Conservation (phyloP, 2,797 vertebrate species). For the Rhinatrema bivittatum region DNA sequence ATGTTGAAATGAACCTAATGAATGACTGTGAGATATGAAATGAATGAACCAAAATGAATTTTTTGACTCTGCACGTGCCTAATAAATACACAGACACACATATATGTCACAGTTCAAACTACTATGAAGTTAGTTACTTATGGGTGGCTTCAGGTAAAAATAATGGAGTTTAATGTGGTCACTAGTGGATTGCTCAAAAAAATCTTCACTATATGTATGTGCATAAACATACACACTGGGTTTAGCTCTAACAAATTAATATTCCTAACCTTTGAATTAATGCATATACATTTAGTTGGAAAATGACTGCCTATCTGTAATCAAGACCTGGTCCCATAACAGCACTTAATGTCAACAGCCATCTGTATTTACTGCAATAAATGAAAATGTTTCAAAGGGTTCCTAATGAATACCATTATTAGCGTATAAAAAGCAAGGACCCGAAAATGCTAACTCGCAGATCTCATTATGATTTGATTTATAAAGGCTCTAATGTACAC, state of each 20-base stretch:
- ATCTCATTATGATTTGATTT: neutral
- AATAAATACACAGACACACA: too few relatives aligned
- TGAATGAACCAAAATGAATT: too few relatives aligned
- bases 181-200: too few relatives aligned
- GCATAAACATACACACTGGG: too few relatives aligned
- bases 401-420: slow-evolving; percentile 5
- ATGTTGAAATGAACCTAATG: too few relatives aligned
- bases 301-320: neutral
- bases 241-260: neutral
- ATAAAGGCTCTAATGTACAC: neutral
- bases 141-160: too few relatives aligned
- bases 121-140: too few relatives aligned
- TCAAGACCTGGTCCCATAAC: neutral
- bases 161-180: too few relatives aligned
- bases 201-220: too few relatives aligned
- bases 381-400: slow-evolving; percentile 6
- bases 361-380: neutral
- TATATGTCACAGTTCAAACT: too few relatives aligned
- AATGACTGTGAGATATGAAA: too few relatives aligned
- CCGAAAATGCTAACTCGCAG: neutral
- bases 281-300: neutral
- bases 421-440: slow-evolving; percentile 5
- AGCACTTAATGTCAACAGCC: slow-evolving; percentile 1
- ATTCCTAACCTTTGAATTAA: neutral
- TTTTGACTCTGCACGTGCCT: too few relatives aligned